Base-by-base conservation (phyloP, 1,140 invertebrate species). In the Leptoteleia sp. region DNA sequence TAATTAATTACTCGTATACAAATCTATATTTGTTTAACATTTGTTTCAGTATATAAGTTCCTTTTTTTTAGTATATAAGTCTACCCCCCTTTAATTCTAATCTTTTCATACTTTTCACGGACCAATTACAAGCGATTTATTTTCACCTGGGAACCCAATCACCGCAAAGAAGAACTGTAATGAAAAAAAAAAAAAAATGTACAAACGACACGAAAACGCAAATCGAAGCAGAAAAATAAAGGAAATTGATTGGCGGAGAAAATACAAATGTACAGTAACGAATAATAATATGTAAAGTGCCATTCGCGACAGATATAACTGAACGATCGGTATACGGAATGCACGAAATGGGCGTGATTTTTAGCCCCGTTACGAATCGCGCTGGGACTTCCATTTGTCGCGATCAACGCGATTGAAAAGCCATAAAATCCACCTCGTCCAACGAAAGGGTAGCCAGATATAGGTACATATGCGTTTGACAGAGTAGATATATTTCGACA, bases 401-500 rank as follows among this genome's bases (percentile, higher is more conserved):
- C 72, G 65, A 79, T 78, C 57, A 76, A 40, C 76, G 48, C 80
- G 84, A 85, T 85, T 83, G 84, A 82, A 86, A 87, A 86, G 85
- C 84, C 82, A 84, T 86, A 86, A 87, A 87, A 84, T 85, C 83
- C 81, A 83, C 82, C 80, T 82, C 79, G 82, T 77, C 50, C 64
- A 81, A 81, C 84, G 85, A 87, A 87, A 87, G 85, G 85, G 85
- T 86, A 86, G 85, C 83, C 85, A 83, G 85, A 86, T 86, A 83
- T 85, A 86, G 81, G 84, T 84, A 86, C 84, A 84, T 80, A 85
- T 87, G 85, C 85, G 85, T 87, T 87, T 87, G 85, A 87, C 85
- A 87, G 85, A 87, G 81, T 85, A 87, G 85, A 86, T 87, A 85
- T 87, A 87, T 86, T 85, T 84, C 81, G 84, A 85, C 84, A 85